phyloP scores from a whole-genome alignment of 2,888 invertebrate species.

The Zhengitettix transpicula region DNA sequence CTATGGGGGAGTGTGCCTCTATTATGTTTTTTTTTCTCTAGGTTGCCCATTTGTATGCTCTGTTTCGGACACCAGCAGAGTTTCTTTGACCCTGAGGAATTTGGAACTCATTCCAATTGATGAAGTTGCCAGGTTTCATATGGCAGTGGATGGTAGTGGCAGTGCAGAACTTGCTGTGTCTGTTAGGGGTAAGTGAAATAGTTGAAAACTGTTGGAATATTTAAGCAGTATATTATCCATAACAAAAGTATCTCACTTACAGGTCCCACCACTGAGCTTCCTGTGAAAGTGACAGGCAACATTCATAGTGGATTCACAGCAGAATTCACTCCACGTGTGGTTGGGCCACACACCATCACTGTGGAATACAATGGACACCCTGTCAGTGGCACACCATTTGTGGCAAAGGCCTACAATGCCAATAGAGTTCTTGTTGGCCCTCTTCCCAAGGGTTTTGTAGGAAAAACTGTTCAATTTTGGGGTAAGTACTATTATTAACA shows the following conservation, averaged over 20 bases:
- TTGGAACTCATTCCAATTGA: slow-evolving; percentile 76
- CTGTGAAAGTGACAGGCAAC: slow-evolving; percentile 77
- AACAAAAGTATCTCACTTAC: slow-evolving; percentile 7
- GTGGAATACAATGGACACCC: slow-evolving; percentile 83
- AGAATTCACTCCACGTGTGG: slow-evolving; percentile 80
- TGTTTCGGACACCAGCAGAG: slow-evolving; percentile 61
- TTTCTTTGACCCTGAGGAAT: slow-evolving; percentile 53
- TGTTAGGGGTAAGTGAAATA: slow-evolving; percentile 38
- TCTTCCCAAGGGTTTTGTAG: slow-evolving; percentile 67
- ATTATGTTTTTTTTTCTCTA: slow-evolving; percentile 8
- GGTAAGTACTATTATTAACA: slow-evolving; percentile 22
- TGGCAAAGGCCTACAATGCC: slow-evolving; percentile 86
- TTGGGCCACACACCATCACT: slow-evolving; percentile 82
- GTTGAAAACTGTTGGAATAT: background rate
- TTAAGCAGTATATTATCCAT: background rate
- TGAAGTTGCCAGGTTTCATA: slow-evolving; percentile 59
- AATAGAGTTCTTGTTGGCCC: slow-evolving; percentile 67
- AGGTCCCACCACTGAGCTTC: slow-evolving; percentile 72
- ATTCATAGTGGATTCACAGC: slow-evolving; percentile 76
- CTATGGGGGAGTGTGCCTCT: background rate
- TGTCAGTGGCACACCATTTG: slow-evolving; percentile 75
- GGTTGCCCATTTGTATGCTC: slow-evolving; percentile 76
- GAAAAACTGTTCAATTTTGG: slow-evolving; percentile 82
- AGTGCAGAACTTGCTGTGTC: slow-evolving; percentile 76
- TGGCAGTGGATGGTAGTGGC: slow-evolving; percentile 51